phyloP scores from a whole-genome alignment of 2,888 invertebrate genomes.

The Calliopum simillimum region DNA sequence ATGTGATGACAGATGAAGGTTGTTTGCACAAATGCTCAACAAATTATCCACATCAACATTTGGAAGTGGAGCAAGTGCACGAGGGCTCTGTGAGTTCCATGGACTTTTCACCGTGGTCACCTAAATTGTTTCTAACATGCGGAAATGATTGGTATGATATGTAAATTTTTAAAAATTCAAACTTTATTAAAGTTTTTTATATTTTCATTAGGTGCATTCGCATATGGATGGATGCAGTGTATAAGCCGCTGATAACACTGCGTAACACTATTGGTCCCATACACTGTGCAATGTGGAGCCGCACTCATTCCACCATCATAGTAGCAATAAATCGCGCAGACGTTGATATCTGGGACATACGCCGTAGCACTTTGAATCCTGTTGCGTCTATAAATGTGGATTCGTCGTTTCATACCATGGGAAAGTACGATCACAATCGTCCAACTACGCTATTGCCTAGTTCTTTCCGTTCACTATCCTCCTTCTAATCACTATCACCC shows the following conservation, averaged over 20 bases:
- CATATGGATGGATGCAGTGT: slow-evolving; percentile 80
- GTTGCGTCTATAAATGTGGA: slow-evolving; percentile 55
- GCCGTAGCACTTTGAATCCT: slow-evolving; percentile 78
- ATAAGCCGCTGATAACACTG: slow-evolving; percentile 73
- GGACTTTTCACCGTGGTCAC: slow-evolving; percentile 79
- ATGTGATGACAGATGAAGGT: slow-evolving; percentile 88
- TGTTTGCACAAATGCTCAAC: slow-evolving; percentile 85
- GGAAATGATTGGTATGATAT: slow-evolving; percentile 77
- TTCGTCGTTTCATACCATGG: slow-evolving; percentile 54
- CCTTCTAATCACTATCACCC: no score
- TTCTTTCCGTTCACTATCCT: background rate
- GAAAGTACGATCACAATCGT: slow-evolving; percentile 48
- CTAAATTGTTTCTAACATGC: slow-evolving; percentile 77
- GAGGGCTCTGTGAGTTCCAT: slow-evolving; percentile 81
- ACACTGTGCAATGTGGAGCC: slow-evolving; percentile 77
- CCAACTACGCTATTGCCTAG: background rate
- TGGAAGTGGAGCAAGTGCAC: slow-evolving; percentile 79
- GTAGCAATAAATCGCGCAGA: slow-evolving; percentile 74
- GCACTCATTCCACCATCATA: slow-evolving; percentile 79
- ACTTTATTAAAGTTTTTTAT: background rate
- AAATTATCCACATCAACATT: slow-evolving; percentile 82
- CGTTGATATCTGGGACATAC: slow-evolving; percentile 84
- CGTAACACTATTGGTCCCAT: slow-evolving; percentile 68
- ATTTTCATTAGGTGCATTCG: slow-evolving; percentile 69
- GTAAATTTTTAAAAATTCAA: no score